Conservation (phyloP, 1,140 invertebrate genomes). For the Euura saliciscinereae region DNA sequence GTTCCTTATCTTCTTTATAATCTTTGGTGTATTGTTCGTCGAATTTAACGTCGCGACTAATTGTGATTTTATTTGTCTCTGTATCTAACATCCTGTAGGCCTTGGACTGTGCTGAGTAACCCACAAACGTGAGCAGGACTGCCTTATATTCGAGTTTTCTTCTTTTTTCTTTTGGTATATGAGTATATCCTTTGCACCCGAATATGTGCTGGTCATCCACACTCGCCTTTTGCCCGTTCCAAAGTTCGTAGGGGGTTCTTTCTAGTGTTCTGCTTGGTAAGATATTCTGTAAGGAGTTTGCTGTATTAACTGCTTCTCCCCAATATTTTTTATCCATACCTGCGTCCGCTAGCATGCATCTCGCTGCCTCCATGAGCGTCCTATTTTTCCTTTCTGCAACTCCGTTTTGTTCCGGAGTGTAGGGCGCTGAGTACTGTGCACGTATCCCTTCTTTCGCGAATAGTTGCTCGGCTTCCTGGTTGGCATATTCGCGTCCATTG, state of each 20-base stretch:
- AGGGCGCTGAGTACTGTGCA: slow-evolving; percentile 8
- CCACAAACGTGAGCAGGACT: slow-evolving; percentile 28
- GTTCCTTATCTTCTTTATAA: background rate
- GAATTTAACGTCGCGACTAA: slow-evolving; percentile 38
- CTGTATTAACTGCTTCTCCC: slow-evolving; percentile 50
- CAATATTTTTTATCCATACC: slow-evolving; percentile 40
- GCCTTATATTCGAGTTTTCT: slow-evolving; percentile 31
- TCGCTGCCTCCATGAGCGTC: slow-evolving; percentile 38
- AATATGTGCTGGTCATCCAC: slow-evolving; percentile 37
- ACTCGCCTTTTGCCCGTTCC: slow-evolving; percentile 31
- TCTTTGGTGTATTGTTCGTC: slow-evolving; percentile 24
- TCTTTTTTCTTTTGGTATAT: slow-evolving; percentile 31
- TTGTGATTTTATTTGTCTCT: slow-evolving; percentile 31
- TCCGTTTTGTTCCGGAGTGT: slow-evolving; percentile 3
- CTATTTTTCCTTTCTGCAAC: slow-evolving; percentile 23
- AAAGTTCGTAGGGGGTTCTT: slow-evolving; percentile 24
- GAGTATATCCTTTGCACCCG: slow-evolving; percentile 37
- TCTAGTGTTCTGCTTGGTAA: slow-evolving; percentile 14
- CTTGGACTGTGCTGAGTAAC: slow-evolving; percentile 32
- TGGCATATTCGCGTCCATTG: slow-evolving; percentile 33
- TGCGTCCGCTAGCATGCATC: slow-evolving; percentile 37
- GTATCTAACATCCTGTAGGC: slow-evolving; percentile 36
- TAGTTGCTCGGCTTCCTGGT: slow-evolving; percentile 23
- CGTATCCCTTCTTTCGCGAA: slow-evolving; percentile 31
- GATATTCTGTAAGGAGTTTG: slow-evolving; percentile 46